These are phyloP conservation scores for Drosophila antonietae DNA, from an alignment of 2,888 invertebrate species.

Conservation along the genomic window DNA sequence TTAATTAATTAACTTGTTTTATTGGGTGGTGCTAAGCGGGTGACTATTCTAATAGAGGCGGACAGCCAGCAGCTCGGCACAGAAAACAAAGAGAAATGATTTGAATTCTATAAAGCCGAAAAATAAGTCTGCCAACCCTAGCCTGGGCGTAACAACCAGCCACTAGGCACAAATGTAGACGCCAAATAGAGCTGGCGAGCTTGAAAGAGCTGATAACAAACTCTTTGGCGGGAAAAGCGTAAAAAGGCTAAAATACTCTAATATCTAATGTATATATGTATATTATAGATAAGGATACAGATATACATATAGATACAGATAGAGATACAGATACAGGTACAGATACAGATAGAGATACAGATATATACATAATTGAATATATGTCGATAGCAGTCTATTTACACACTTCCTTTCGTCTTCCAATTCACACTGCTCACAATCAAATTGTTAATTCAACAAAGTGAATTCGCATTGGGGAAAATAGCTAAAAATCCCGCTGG, in stretches of 20 bases:
- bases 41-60: constrained; percentile 18
- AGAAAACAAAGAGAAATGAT: constrained; percentile 60
- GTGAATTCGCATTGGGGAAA: neutral
- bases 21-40: constrained; percentile 44
- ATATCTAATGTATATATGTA: neutral
- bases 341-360: neutral
- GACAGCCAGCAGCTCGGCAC: neutral
- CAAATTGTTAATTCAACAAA: neutral
- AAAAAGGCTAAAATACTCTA: neutral
- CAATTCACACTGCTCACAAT: neutral
- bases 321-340: neutral
- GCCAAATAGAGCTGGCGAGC: constrained; percentile 8
- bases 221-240: neutral
- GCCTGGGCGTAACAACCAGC: neutral
- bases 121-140: constrained; percentile 54
- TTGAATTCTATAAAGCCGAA: constrained; percentile 57
- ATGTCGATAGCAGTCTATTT: neutral
- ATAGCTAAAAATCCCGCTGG: neutral
- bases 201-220: too few species aligned
- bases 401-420: too few species aligned
- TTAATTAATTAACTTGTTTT: constrained; percentile 78
- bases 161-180: constrained; percentile 1
- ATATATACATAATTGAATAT: neutral
- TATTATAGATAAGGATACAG: neutral
- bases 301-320: neutral